Conservation (phyloP, 2,113 vertebrate species). For the Pseudorasbora parva region DNA sequence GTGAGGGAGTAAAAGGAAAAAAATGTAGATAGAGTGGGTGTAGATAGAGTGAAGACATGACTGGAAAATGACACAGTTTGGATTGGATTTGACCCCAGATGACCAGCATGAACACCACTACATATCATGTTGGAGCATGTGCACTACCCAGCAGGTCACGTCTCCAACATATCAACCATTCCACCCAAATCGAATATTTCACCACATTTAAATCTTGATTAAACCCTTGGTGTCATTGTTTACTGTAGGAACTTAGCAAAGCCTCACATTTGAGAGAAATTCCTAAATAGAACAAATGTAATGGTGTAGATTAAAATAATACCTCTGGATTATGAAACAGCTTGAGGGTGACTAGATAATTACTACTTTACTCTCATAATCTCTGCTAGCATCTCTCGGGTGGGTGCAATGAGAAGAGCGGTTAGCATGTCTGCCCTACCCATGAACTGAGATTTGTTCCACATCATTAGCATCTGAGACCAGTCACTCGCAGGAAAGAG, state of each 20-base stretch:
- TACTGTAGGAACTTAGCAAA: not conserved
- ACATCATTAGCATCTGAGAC: constrained; percentile 33
- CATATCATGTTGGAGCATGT: constrained; percentile 4
- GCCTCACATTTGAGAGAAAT: not conserved
- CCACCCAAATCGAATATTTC: not conserved
- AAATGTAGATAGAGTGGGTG: no score
- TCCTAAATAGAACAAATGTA: constrained; percentile 25
- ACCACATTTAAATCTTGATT: not conserved
- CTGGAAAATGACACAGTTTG: not conserved
- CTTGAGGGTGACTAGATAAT: constrained; percentile 13
- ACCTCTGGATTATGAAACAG: not conserved
- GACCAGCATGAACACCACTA: not conserved
- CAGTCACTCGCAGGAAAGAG: constrained; percentile 29
- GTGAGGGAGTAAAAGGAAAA: not conserved
- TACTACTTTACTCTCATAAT: constrained; percentile 19
- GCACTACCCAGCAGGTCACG: not conserved
- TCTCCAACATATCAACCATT: not conserved
- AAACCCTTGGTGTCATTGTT: not conserved
- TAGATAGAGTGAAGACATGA: not conserved
- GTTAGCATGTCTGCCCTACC: constrained; percentile 21
- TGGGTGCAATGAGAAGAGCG: constrained; percentile 12
- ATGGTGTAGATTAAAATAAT: constrained; percentile 16
- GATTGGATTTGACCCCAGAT: not conserved
- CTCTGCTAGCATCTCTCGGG: constrained; percentile 7
- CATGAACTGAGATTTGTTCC: constrained; percentile 42